Conservation (phyloP, 2,797 vertebrate species). For the Schizopygopsis malacanthus region DNA sequence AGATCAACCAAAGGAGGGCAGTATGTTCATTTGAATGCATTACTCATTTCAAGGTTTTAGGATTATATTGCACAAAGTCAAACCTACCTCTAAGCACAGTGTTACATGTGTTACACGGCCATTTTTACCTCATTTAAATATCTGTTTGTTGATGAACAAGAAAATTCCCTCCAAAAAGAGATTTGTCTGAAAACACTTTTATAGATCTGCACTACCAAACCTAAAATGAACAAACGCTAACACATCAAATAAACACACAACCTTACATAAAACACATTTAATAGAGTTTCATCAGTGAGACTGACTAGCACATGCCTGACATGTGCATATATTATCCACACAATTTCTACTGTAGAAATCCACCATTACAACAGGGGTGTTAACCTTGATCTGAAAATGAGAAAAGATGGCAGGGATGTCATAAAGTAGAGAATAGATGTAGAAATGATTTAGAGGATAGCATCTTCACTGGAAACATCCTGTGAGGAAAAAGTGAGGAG, state of each 20-base stretch:
- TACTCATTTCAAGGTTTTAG: not conserved
- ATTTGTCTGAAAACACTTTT: slow-evolving; percentile 2
- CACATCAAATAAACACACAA: not conserved
- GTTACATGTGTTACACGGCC: not conserved
- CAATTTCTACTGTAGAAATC: not conserved
- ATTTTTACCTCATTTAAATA: not conserved
- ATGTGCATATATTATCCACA: not conserved
- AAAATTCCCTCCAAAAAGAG: not conserved
- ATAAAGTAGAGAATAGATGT: slow-evolving; percentile 14
- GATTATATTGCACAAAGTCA: not conserved
- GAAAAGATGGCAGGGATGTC: not conserved
- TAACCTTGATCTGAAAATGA: slow-evolving; percentile 21
- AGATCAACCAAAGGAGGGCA: slow-evolving; percentile 39
- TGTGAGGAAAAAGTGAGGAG: not conserved
- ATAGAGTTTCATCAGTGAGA: not conserved
- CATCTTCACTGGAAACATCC: not conserved
- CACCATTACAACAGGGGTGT: not conserved
- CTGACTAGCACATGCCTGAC: not conserved
- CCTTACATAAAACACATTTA: not conserved
- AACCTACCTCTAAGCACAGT: not conserved
- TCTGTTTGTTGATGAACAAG: not conserved
- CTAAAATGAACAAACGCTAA: not conserved
- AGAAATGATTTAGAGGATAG: slow-evolving; percentile 7
- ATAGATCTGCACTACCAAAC: not conserved
- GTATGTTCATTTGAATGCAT: slow-evolving; percentile 9